Evolutionary conservation across 2,797 vertebrate genomes (phyloP), one percentile per base, ranked within the genome.

Genomic region (Furcifer pardalis): DNA sequence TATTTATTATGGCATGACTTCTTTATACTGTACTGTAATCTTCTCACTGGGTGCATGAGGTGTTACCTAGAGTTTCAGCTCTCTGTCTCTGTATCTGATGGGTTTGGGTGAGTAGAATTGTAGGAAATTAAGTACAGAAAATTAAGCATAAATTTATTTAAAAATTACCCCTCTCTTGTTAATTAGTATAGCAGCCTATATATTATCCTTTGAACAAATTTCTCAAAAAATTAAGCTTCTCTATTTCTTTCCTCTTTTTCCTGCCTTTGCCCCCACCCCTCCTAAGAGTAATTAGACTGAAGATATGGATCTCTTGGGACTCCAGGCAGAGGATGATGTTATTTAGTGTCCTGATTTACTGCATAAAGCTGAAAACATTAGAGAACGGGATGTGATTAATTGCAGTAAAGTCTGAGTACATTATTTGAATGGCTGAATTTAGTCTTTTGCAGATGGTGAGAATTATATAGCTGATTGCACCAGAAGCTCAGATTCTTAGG

Each of bases 291-390:
- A 77, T 71, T 78, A 44, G 32, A 71, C 9, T 46, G 52, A n/a
- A 71, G 35, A 71, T 77, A 77, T 42, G 63, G 21, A 17, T 78
- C n/a, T 77, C 46, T 75, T 32, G 52, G 46, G 30, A 4, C 40
- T 84, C 40, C 35, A 69, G 37, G 37, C 15, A 80, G 17, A 37
- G 46, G 3, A 1, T 2, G 35, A 87, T 84, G 83, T 87, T 71
- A 52, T 1, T 81, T 27, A 69, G n/a, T 37, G 32, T 3, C 52
- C 13, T 69, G 46, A 68, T 82, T 0, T 0, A 32, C 49, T 4
- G 84, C 49, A 1, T 56, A 30, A 23, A 79, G 32, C 35, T 37
- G 46, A 8, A 9, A 25, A 30, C 30, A 35, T 32, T 44, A 65
- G 62, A 68, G 81, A 25, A 15, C 25, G 37, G 6, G 75, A 21